Base-by-base conservation (phyloP, 2,888 invertebrate species). In the Crossocerus cetratus region DNA sequence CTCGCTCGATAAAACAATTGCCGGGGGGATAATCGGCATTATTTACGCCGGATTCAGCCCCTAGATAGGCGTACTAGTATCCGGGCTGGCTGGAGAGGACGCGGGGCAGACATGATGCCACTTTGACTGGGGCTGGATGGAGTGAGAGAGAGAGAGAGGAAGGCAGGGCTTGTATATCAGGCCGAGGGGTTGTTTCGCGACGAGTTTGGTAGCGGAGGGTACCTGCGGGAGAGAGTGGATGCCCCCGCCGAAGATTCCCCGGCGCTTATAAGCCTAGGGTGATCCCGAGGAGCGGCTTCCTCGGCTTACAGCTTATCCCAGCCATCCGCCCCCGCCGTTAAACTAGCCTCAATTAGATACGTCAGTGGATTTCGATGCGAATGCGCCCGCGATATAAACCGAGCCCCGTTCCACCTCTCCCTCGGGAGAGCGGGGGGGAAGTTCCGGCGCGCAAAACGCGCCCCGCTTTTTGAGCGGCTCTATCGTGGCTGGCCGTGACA, bases 261-360 rank as follows among this genome's bases (percentile, higher is more conserved):
- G 81, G 77, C 82, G 80, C 84, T 86, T 86, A 85, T 87, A 88
- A 89, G 88, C 89, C 87, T 80, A 81, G 86, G 85, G 87, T 88
- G 88, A 88, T 89, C 87, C 86, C 83, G 82, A 77, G 82, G 82
- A 80, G 82, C 79, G 82, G 84, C 82, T 83, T 83, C 80, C 77
- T 69, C 83, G 84, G 87, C 86, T 87, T 86, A 86, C 69, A 75
- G 87, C 86, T 88, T 87, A 86, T 86, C 84, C 84, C 62, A 77
- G 76, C 80, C 74, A 63, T 77, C 84, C 84, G 83, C 83, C 84
- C 84, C 76, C 75, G 71, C 81, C 83, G 84, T 85, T 88, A 88
- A 89, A 89, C 86, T 89, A 86, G 86, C 86, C 84, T 86, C 89
- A 90, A 89, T 90, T 90, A 90, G 89, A 89, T 88, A 88, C 87